phyloP scores from a whole-genome alignment of 2,113 vertebrate species.

The Varanus salvator region DNA sequence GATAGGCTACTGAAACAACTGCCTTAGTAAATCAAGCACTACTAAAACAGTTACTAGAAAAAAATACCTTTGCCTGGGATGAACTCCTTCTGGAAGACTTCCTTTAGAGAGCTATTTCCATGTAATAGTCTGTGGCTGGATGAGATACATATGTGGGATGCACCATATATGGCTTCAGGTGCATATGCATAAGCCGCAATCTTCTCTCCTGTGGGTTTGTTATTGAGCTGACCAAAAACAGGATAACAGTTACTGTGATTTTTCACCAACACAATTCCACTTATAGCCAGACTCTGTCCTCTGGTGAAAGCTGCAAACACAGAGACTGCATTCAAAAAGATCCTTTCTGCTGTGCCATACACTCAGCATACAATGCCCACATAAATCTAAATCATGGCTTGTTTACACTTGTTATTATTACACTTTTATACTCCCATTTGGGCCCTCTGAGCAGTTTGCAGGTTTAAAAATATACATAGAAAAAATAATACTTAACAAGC shows the following conservation, averaged over 20 bases:
- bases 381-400: neutral
- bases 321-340: neutral
- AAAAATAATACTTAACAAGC: no score
- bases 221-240: conserved; percentile 81
- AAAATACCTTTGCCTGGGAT: conserved; percentile 82
- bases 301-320: neutral
- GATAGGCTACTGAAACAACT: conserved; percentile 25
- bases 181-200: conserved; percentile 88
- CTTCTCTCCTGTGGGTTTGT: conserved; percentile 83
- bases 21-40: neutral
- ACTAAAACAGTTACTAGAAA: conserved; percentile 28
- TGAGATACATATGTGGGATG: conserved; percentile 88
- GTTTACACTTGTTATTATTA: neutral
- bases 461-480: no score
- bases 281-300: neutral
- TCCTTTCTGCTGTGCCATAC: no score
- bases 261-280: neutral
- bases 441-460: no score
- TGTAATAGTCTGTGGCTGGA: conserved; percentile 88
- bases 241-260: neutral
- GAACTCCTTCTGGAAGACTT: conserved; percentile 76
- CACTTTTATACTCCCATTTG: no score
- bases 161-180: conserved; percentile 90
- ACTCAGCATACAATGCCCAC: neutral
- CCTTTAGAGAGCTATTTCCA: conserved; percentile 81